These are phyloP conservation scores for Solen grandis DNA, from an alignment of 1,140 invertebrate genomes.

Conservation along the genomic window DNA sequence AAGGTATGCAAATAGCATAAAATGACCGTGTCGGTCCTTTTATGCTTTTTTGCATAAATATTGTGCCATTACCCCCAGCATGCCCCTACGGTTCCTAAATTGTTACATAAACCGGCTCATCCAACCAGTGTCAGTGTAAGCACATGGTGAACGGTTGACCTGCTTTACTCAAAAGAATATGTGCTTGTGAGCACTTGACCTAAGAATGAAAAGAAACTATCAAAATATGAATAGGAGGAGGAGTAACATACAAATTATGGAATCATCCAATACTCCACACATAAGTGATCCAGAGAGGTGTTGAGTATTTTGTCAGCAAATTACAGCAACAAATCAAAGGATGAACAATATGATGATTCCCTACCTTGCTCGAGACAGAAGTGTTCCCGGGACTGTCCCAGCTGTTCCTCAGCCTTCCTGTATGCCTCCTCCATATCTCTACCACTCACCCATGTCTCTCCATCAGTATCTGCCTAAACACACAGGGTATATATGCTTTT, in stretches of 20 bases:
- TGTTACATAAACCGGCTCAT: not conserved
- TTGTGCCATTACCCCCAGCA: no score
- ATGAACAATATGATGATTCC: no score
- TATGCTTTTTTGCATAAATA: no score
- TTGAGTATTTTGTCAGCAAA: no score
- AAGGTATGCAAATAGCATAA: no score
- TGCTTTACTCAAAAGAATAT: not conserved
- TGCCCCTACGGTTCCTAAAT: no score
- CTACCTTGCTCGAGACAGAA: constrained; percentile 48
- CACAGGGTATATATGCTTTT: no score
- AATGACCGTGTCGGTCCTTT: no score
- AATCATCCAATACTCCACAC: no score
- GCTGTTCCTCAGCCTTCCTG: constrained; percentile 86
- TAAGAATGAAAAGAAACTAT: not conserved
- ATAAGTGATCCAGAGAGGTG: no score
- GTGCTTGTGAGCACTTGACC: not conserved
- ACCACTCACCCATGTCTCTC: constrained; percentile 91
- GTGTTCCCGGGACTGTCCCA: constrained; percentile 20
- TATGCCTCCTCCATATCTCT: constrained; percentile 91
- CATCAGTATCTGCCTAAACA: no score
- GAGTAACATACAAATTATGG: not conserved
- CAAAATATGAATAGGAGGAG: not conserved
- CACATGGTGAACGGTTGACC: not conserved
- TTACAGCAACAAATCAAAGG: no score
- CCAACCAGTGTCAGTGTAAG: not conserved